These are phyloP conservation scores for Cairina moschata DNA, from an alignment of 2,113 vertebrate genomes.

Conservation along the genomic window DNA sequence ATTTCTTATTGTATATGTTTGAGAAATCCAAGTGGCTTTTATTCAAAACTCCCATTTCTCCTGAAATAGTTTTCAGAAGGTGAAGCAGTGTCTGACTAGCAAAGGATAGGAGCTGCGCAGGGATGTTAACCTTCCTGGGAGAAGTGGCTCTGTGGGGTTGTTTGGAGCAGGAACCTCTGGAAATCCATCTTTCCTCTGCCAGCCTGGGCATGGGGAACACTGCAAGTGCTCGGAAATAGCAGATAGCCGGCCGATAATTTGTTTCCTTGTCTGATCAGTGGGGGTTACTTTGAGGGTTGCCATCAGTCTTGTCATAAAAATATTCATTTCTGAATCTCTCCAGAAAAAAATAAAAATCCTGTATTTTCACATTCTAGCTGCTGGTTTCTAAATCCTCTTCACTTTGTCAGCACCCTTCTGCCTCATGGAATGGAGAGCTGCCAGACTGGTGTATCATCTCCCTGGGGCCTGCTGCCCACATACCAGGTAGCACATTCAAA, in stretches of 20 bases:
- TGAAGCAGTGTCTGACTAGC: background rate
- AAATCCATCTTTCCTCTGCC: background rate
- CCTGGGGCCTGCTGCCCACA: background rate
- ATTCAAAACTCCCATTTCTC: background rate
- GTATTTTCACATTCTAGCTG: background rate
- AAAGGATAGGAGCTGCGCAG: background rate
- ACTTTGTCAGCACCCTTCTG: background rate
- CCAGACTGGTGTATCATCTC: background rate
- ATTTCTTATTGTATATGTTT: background rate
- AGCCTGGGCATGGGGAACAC: background rate
- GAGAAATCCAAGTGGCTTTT: background rate
- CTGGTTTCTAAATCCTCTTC: background rate
- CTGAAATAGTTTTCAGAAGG: background rate
- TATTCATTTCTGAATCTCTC: background rate
- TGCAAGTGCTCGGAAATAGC: background rate
- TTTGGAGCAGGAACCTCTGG: background rate
- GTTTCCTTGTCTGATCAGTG: background rate
- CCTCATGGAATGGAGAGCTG: background rate
- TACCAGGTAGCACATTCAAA: constrained; percentile 16
- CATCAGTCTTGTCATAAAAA: background rate
- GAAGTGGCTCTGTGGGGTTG: background rate
- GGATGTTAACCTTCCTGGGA: background rate
- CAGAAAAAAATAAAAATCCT: background rate
- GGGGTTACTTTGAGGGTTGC: background rate
- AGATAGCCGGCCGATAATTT: background rate